Evolutionary conservation across 2,888 invertebrate species (phyloP).

Genomic region (Octonoba sinensis): DNA sequence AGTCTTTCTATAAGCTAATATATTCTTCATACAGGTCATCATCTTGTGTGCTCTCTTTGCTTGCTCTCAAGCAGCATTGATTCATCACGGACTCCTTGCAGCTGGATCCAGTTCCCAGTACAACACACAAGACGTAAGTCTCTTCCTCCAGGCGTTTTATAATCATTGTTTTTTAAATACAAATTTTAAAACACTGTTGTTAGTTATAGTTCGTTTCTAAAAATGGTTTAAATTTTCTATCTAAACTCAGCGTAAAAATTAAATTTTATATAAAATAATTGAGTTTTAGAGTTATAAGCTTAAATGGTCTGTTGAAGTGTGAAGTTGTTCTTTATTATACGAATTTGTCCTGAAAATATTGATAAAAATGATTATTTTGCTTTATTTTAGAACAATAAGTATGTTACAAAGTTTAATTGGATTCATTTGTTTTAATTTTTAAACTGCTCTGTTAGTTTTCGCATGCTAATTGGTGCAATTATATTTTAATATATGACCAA

Average conservation of each 20-base stretch:
- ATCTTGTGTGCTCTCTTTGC: slow-evolving; percentile 15
- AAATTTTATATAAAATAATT: neutral
- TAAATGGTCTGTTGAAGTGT: no score
- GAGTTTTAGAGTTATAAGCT: no score
- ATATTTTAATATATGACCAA: no score
- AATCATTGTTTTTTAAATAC: neutral
- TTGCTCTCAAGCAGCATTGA: slow-evolving; percentile 3
- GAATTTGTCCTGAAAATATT: neutral
- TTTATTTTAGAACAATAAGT: neutral
- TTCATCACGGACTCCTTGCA: neutral
- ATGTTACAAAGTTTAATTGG: no score
- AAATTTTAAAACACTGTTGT: neutral
- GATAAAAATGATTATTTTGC: neutral
- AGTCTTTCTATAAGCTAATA: no score
- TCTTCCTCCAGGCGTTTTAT: neutral
- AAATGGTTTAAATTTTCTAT: neutral
- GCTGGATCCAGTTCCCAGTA: slow-evolving; percentile 64
- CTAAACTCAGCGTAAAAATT: neutral
- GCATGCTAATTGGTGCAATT: no score
- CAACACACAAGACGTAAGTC: slow-evolving; percentile 65
- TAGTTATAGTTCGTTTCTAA: neutral
- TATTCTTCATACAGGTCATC: slow-evolving; percentile 1
- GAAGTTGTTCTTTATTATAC: no score
- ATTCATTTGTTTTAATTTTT: no score
- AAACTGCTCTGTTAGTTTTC: no score